phyloP scores from a whole-genome alignment of 1,140 invertebrate genomes.

The Plutomurus gul region DNA sequence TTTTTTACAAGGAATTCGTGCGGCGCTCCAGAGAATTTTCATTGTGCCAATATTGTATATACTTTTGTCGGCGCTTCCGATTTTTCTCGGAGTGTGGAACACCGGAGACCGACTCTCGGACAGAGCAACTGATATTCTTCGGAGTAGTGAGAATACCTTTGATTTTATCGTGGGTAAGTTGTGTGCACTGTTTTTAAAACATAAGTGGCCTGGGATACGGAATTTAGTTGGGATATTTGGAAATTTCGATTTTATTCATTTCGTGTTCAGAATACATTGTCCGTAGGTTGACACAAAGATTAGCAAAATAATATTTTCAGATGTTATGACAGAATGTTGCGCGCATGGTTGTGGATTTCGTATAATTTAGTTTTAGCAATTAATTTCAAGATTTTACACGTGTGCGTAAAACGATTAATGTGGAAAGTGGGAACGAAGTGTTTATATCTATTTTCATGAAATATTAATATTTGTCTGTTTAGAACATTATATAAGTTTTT shows the following conservation, averaged over 20 bases:
- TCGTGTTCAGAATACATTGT: no score
- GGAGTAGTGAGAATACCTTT: slow-evolving; percentile 36
- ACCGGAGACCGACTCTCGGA: slow-evolving; percentile 24
- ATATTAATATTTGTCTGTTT: no score
- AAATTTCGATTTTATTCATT: neutral
- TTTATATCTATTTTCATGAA: no score
- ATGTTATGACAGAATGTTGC: no score
- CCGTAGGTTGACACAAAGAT: no score
- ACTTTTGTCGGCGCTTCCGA: slow-evolving; percentile 33
- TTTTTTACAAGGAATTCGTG: neutral
- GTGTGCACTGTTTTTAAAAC: neutral
- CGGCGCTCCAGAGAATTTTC: slow-evolving; percentile 1
- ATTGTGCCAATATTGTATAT: slow-evolving; percentile 34
- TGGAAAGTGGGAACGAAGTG: no score
- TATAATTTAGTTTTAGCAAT: no score
- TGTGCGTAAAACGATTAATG: no score
- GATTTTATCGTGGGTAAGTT: slow-evolving; percentile 42
- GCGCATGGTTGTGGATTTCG: no score
- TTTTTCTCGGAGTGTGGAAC: slow-evolving; percentile 38
- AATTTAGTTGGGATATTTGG: neutral
- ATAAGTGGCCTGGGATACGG: neutral
- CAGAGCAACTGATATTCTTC: slow-evolving; percentile 22
- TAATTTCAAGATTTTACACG: no score
- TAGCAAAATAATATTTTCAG: no score
- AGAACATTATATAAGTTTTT: no score